These are phyloP conservation scores for Drosophila niveifrons DNA, from an alignment of 2,888 invertebrate species.

Conservation along the genomic window DNA sequence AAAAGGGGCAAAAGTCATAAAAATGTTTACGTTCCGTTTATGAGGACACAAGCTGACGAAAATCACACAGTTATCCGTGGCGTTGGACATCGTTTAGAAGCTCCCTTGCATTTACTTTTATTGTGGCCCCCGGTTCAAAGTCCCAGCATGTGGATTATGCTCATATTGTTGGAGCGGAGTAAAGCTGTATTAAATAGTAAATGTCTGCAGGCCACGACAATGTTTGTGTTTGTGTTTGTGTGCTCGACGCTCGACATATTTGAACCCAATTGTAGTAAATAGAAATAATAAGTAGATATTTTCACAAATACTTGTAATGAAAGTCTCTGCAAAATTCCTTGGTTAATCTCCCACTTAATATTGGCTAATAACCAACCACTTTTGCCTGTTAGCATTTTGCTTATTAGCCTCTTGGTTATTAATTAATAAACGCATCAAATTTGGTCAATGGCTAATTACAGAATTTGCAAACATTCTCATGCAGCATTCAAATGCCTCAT, in stretches of 20 bases:
- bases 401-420: not conserved
- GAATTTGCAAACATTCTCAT: not conserved
- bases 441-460: not conserved
- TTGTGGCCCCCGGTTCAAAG: slow-evolving; percentile 52
- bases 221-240: not conserved
- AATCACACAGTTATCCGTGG: slow-evolving; percentile 61
- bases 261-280: slow-evolving; percentile 39
- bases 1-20: slow-evolving; percentile 65
- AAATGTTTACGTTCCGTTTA: slow-evolving; percentile 69
- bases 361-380: not conserved
- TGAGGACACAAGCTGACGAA: slow-evolving; percentile 72
- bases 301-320: slow-evolving; percentile 6
- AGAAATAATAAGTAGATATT: slow-evolving; percentile 32
- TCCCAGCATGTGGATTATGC: slow-evolving; percentile 34
- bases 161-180: slow-evolving; percentile 17
- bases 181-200: slow-evolving; percentile 21
- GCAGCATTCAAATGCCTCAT: not conserved
- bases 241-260: not conserved
- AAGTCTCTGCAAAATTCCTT: not conserved
- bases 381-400: not conserved
- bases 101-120: slow-evolving; percentile 60
- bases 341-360: not conserved
- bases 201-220: slow-evolving; percentile 22
- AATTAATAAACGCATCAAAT: not conserved
- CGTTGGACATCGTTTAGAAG: slow-evolving; percentile 36